Evolutionary conservation across 2,113 vertebrate genomes (phyloP).

Genomic region (Nanorana parkeri): DNA sequence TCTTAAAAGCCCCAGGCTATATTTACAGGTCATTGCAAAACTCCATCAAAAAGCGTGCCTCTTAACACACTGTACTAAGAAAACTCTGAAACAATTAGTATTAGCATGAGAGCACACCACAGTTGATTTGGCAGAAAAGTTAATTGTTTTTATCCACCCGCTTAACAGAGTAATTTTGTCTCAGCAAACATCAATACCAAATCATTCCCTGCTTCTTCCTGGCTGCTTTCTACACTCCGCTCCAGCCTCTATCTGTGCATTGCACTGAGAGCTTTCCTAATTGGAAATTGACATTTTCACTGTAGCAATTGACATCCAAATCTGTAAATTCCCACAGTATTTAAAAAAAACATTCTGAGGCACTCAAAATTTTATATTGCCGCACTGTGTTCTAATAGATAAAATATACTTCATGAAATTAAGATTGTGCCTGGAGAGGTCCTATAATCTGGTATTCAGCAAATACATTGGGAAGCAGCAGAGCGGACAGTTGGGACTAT

Average conservation of each 20-base stretch:
- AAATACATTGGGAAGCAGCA: background rate
- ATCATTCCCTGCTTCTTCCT: constrained; percentile 49
- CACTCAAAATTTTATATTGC: constrained; percentile 28
- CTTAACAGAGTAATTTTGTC: constrained; percentile 58
- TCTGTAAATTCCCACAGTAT: constrained; percentile 48
- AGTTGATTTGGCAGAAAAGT: constrained; percentile 59
- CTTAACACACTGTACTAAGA: constrained; percentile 29
- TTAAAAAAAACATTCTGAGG: constrained; percentile 28
- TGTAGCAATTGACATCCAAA: constrained; percentile 56
- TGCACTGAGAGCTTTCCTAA: constrained; percentile 48
- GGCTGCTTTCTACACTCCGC: constrained; percentile 16
- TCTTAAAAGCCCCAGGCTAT: constrained; percentile 51
- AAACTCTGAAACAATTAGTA: constrained; percentile 55
- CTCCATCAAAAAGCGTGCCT: constrained; percentile 31
- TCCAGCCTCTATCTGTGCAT: constrained; percentile 37
- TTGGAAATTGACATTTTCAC: constrained; percentile 57
- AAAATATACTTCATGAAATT: constrained; percentile 36
- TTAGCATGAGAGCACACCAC: constrained; percentile 54
- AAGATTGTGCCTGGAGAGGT: constrained; percentile 5
- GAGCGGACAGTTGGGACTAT: background rate
- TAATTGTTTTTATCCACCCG: constrained; percentile 59
- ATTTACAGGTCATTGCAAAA: constrained; percentile 57
- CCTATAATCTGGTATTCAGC: constrained; percentile 1
- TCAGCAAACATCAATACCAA: constrained; percentile 58
- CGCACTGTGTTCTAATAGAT: constrained; percentile 17